Conservation (phyloP, 2,113 vertebrate genomes). For the Sardina pilchardus region DNA sequence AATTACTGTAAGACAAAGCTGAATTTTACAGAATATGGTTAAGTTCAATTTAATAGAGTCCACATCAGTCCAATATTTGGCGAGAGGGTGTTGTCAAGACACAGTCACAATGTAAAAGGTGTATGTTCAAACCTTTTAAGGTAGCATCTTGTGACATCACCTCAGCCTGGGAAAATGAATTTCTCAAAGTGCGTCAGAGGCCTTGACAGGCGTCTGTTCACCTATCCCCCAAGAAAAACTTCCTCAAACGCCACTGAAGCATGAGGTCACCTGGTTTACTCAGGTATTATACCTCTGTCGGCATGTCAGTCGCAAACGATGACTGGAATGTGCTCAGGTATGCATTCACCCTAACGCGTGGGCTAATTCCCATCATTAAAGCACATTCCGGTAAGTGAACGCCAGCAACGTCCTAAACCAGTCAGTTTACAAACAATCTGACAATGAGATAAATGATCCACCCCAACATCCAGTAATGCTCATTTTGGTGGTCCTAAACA, state of each 20-base stretch:
- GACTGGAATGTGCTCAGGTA: conserved; percentile 33
- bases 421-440: conserved; percentile 1
- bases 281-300: not conserved
- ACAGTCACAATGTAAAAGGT: not conserved
- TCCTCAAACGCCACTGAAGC: conserved; percentile 2
- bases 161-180: not conserved
- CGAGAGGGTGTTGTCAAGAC: not conserved
- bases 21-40: too few species aligned
- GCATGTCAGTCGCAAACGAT: not conserved
- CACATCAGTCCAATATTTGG: not conserved
- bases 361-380: not conserved
- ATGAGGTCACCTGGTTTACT: conserved; percentile 18
- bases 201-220: not conserved
- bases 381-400: not conserved
- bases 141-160: not conserved
- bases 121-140: not conserved
- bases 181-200: not conserved
- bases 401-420: not conserved
- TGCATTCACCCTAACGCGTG: conserved; percentile 30
- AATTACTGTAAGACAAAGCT: too few species aligned
- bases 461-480: not conserved
- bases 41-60: not conserved
- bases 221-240: not conserved
- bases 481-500: not conserved
- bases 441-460: not conserved